Conservation (phyloP, 2,888 invertebrate species). For the Macropis europaea region DNA sequence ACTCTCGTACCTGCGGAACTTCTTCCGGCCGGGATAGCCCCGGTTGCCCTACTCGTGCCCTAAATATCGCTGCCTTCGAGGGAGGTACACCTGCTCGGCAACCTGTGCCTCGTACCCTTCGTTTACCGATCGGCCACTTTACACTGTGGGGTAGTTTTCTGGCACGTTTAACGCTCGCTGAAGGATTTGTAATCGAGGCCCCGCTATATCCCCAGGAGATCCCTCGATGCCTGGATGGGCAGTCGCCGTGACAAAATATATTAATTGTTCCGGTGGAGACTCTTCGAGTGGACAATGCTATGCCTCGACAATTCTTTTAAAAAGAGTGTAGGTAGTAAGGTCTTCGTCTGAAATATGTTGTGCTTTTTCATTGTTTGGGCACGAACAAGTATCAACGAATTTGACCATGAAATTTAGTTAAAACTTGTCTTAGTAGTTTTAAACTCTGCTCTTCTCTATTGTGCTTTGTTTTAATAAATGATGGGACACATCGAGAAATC, state of each 20-base stretch:
- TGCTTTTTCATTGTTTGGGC: background rate
- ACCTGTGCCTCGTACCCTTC: conserved; percentile 9
- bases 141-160: background rate
- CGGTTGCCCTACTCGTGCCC: background rate
- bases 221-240: background rate
- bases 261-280: background rate
- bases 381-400: too few relatives aligned
- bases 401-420: too few relatives aligned
- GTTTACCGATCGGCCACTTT: background rate
- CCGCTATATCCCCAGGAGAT: background rate
- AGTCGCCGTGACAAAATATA: background rate
- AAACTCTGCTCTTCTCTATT: too few relatives aligned
- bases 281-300: background rate
- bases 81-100: conserved; percentile 25
- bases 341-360: background rate
- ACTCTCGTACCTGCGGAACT: conserved; percentile 10
- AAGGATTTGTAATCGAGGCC: conserved; percentile 17
- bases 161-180: background rate
- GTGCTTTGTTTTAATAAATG: too few relatives aligned
- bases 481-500: too few relatives aligned
- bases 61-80: conserved; percentile 36
- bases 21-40: background rate
- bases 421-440: too few relatives aligned
- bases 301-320: background rate
- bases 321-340: too few relatives aligned